Evolutionary conservation across 1,140 invertebrate species (phyloP).

Genomic region (Ctenoplectra terminalis): DNA sequence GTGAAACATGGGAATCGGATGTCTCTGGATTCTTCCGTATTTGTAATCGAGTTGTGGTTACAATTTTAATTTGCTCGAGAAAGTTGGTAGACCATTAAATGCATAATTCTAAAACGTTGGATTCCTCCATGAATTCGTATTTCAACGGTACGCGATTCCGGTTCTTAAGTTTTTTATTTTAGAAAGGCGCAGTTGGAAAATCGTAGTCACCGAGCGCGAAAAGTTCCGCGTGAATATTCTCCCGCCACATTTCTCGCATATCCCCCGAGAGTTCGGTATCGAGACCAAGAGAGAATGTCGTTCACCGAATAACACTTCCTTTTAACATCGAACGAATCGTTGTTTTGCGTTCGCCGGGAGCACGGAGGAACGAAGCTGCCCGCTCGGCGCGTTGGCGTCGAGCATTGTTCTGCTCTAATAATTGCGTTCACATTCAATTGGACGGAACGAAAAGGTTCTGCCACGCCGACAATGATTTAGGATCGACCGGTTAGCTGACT

Average conservation of each 20-base stretch:
- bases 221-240: not conserved
- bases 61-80: not conserved
- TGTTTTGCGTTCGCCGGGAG: slow-evolving; percentile 11
- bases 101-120: too few species aligned
- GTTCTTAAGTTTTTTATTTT: not conserved
- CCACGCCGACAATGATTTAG: slow-evolving; percentile 60
- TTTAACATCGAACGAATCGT: slow-evolving; percentile 1
- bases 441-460: slow-evolving; percentile 60
- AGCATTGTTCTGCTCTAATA: slow-evolving; percentile 67
- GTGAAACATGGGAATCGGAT: too few species aligned
- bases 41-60: too few species aligned
- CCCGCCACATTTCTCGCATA: slow-evolving; percentile 22
- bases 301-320: slow-evolving; percentile 40
- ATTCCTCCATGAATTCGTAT: not conserved
- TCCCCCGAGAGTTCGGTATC: not conserved
- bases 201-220: not conserved
- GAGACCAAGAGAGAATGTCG: not conserved
- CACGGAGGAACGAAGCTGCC: slow-evolving; percentile 25
- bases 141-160: not conserved
- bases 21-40: too few species aligned
- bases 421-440: slow-evolving; percentile 64
- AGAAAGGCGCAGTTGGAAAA: not conserved
- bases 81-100: not conserved
- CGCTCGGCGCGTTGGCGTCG: slow-evolving; percentile 41
- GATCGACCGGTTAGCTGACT: slow-evolving; percentile 27